These are phyloP conservation scores for Anodontia alba DNA, from an alignment of 2,888 invertebrate species.

Conservation along the genomic window DNA sequence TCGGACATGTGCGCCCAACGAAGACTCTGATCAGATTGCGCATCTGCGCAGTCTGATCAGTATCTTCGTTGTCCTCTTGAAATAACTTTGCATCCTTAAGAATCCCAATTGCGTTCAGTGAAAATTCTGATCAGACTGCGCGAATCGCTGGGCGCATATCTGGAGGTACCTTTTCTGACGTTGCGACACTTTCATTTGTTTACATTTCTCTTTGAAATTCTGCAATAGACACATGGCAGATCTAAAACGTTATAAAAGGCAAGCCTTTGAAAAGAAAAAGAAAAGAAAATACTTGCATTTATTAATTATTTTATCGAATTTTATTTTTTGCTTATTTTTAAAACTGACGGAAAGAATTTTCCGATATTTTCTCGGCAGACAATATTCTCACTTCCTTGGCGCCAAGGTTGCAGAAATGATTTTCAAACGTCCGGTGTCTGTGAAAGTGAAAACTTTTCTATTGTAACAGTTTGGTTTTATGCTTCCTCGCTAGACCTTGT, in stretches of 20 bases:
- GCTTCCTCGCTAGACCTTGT: slow-evolving; percentile 41
- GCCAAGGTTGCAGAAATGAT: slow-evolving; percentile 45
- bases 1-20: no score
- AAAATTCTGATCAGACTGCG: no score
- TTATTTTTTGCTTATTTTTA: not conserved
- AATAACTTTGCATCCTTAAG: no score
- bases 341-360: not conserved
- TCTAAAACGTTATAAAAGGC: not conserved
- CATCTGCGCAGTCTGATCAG: no score
- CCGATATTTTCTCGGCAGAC: slow-evolving; percentile 46
- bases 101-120: no score
- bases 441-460: slow-evolving; percentile 53
- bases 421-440: slow-evolving; percentile 29
- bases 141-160: no score
- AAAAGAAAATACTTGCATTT: not conserved
- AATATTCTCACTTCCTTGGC: slow-evolving; percentile 64
- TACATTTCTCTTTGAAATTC: slow-evolving; percentile 10
- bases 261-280: no score
- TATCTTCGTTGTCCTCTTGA: no score
- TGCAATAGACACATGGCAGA: not conserved
- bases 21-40: no score
- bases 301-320: not conserved
- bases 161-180: no score
- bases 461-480: slow-evolving; percentile 27
- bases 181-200: no score